Conservation (phyloP, 2,113 vertebrate species). For the Suncus etruscus region DNA sequence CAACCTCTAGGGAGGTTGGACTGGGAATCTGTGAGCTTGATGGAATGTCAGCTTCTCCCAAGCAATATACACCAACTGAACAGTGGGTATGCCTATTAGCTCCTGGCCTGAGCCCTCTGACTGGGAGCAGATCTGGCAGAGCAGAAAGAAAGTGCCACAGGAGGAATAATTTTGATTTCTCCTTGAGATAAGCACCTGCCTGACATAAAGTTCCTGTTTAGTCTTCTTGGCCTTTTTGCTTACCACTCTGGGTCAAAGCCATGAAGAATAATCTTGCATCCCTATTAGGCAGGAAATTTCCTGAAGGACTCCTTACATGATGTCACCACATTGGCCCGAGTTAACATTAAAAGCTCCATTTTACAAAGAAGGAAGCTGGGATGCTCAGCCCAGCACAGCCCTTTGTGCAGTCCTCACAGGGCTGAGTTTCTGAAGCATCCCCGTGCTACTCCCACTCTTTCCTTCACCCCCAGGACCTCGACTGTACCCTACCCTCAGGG, state of each 20-base stretch:
- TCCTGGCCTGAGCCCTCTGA: not conserved
- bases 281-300: not conserved
- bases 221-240: too few species aligned
- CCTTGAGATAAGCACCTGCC: not conserved
- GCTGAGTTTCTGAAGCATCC: too few species aligned
- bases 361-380: not conserved
- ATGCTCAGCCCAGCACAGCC: too few species aligned
- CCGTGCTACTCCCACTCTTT: not conserved
- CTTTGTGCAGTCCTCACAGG: not conserved
- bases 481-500: not conserved
- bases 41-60: not conserved
- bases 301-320: not conserved
- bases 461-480: not conserved
- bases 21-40: not conserved
- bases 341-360: not conserved
- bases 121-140: not conserved
- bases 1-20: not conserved
- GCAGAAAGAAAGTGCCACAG: not conserved
- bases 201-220: not conserved
- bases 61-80: not conserved
- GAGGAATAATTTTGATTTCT: slow-evolving; percentile 3
- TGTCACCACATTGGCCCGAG: not conserved
- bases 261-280: not conserved
- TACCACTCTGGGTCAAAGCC: not conserved
- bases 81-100: not conserved